Evolutionary conservation across 2,888 invertebrate genomes (phyloP), one percentile per base, ranked within the genome.

Genomic region (Sesia bembeciformis): DNA sequence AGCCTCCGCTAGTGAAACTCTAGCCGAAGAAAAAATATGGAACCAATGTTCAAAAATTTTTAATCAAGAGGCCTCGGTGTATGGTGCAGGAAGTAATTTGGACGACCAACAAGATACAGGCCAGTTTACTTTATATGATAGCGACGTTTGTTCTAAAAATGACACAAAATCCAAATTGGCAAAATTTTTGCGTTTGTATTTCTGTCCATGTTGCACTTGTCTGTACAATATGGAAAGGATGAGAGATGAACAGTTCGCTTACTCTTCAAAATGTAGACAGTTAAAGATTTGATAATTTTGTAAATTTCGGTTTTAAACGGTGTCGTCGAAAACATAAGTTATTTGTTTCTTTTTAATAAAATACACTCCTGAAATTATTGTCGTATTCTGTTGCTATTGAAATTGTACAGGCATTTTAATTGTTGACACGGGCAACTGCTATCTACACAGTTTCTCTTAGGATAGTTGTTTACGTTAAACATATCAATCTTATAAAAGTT

Each of bases 141-240:
- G 73, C 52, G 74, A 71, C 52, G 57, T 55, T n/a, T 68, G 62
- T 50, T 71, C 73, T 3, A 72, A 66, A 51, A 58, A 63, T 2
- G 76, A 72, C 8, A 74, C 60, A 4, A 84, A 75, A 59, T 82
- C 86, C 0, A 86, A 78, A 64, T 62, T 87, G 42, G 86, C 87
- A 0, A 74, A 74, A 59, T 87, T 88, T 65, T 62, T 88, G 42
- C 78, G 87, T 3, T 62, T 88, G 5, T 88, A 87, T 61, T 89
- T 89, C 58, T 88, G 87, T 60, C 84, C 88, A 2, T 89, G 88
- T 65, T 87, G 87, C 61, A 78, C 81, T 6, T 88, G 88, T 62
- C 70, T 88, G 3, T 88, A 88, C 54, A 73, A 79, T 59, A 65
- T 87, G 54, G 88, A 88, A 57, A 84, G 74, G 58, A 76, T 76